A percentile compares a stretch with the other conserved stretches of the same genome.
phyloP scores from a whole-genome alignment of 2,888 invertebrate genomes.

The Cantharis rufa region DNA sequence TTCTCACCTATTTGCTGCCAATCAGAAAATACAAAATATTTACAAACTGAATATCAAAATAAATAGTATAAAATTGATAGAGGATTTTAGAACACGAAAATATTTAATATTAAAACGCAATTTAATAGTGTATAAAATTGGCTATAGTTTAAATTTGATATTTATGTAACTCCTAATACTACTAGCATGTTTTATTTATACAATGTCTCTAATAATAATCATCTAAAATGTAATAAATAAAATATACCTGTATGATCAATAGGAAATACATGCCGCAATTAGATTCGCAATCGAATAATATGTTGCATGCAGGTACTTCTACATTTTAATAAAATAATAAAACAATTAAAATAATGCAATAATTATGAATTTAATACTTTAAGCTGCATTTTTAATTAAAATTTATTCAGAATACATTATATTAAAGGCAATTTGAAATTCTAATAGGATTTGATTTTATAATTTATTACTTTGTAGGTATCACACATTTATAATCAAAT shows the following conservation, averaged over 20 bases:
- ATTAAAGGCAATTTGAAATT: not conserved
- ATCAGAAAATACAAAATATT: too few species aligned
- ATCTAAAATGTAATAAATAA: not conserved
- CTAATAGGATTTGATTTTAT: not conserved
- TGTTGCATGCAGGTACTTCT: too few species aligned
- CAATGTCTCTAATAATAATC: not conserved
- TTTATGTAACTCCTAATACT: not conserved
- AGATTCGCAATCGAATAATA: not conserved
- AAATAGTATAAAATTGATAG: too few species aligned
- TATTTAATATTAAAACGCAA: not conserved
- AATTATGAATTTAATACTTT: not conserved
- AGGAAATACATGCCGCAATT: not conserved
- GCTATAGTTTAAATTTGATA: not conserved
- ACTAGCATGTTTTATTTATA: not conserved
- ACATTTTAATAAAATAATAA: not conserved
- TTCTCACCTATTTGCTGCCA: too few species aligned
- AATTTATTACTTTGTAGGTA: not conserved
- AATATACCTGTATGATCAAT: not conserved
- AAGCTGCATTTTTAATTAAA: not conserved
- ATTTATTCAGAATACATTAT: not conserved
- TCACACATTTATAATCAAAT: not conserved
- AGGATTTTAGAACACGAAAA: too few species aligned
- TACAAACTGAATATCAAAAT: too few species aligned
- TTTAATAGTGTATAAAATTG: not conserved
- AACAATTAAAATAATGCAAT: not conserved